Conservation (phyloP, 2,113 vertebrate species). For the Hemibates koningsi region DNA sequence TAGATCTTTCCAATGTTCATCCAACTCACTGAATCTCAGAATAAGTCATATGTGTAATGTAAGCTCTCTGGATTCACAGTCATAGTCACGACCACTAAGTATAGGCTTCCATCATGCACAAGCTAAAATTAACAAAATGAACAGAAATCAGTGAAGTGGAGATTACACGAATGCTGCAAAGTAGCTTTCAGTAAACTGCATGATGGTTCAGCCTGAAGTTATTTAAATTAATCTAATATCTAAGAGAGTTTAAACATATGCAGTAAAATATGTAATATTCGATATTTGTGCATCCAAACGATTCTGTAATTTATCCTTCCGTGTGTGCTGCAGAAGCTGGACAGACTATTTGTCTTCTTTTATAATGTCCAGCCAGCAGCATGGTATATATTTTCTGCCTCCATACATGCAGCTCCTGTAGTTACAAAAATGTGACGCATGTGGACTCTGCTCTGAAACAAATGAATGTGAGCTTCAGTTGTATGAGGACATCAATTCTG, state of each 20-base stretch:
- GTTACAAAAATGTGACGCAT: slow-evolving; percentile 31
- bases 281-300: background rate
- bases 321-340: background rate
- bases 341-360: background rate
- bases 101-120: background rate
- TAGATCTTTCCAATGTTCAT: background rate
- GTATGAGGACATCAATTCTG: slow-evolving; percentile 47
- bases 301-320: background rate
- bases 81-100: background rate
- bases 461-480: slow-evolving; percentile 28
- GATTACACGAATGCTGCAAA: background rate
- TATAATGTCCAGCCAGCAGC: background rate
- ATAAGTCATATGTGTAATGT: background rate
- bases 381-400: background rate
- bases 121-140: background rate
- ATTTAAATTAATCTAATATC: background rate
- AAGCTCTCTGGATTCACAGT: background rate
- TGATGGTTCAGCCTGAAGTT: background rate
- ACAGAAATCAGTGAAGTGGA: background rate
- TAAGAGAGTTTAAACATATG: background rate
- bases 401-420: slow-evolving; percentile 14
- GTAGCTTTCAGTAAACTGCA: background rate
- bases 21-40: background rate
- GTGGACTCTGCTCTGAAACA: slow-evolving; percentile 25
- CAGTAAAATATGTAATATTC: background rate